phyloP scores from a whole-genome alignment of 2,888 invertebrate genomes.

The Eupithecia vulgata region DNA sequence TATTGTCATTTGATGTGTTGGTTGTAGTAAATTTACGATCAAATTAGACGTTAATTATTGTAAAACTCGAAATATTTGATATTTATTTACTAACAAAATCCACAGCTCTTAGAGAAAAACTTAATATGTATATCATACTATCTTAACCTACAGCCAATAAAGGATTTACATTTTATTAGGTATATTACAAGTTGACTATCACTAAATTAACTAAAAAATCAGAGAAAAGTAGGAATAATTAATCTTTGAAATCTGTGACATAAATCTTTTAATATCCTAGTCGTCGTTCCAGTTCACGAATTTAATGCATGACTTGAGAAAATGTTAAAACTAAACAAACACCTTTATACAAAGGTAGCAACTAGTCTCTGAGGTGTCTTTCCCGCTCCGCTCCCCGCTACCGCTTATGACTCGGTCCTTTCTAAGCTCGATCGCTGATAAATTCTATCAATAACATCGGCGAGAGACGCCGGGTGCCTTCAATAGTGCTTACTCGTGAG shows the following conservation, averaged over 20 bases:
- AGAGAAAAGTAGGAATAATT: too few relatives aligned
- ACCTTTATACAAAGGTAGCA: not conserved
- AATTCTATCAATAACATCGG: conserved; percentile 81
- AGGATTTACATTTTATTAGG: too few relatives aligned
- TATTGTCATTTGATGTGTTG: conserved; percentile 14
- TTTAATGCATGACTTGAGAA: not conserved
- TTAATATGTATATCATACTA: too few relatives aligned
- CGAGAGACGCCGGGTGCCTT: conserved; percentile 74
- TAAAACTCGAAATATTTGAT: not conserved
- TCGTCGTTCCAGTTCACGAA: not conserved
- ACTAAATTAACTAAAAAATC: too few relatives aligned
- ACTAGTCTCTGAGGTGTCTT: not conserved
- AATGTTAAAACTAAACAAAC: not conserved
- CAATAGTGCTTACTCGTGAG: conserved; percentile 75
- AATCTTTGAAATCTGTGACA: too few relatives aligned
- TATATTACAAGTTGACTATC: too few relatives aligned
- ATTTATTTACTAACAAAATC: too few relatives aligned
- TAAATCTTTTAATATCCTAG: not conserved
- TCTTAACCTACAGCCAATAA: too few relatives aligned
- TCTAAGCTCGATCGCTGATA: conserved; percentile 73
- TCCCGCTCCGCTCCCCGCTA: conserved; percentile 40
- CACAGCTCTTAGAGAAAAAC: too few relatives aligned
- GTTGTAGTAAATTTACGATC: not conserved
- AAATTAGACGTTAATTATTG: not conserved
- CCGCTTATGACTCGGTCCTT: conserved; percentile 41